Evolutionary conservation across 2,888 invertebrate species (phyloP).

Genomic region (Hypolimnas misippus): DNA sequence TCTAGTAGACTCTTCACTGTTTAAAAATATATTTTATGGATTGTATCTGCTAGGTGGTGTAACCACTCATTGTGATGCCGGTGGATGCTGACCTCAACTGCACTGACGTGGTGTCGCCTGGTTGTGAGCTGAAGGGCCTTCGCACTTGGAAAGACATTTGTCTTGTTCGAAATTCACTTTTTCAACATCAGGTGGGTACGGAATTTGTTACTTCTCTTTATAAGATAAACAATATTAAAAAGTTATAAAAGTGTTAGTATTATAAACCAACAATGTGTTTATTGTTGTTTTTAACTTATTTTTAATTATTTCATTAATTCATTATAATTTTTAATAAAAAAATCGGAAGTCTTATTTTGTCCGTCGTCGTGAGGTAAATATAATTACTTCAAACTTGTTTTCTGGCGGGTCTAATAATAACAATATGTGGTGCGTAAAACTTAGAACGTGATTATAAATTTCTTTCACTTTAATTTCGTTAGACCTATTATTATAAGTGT

Average conservation of each 20-base stretch:
- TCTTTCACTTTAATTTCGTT: no score
- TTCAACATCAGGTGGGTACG: conserved; percentile 78
- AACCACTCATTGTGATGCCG: conserved; percentile 84
- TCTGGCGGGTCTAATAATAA: no score
- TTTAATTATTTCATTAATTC: no score
- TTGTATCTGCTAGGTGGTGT: conserved; percentile 68
- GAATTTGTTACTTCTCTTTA: neutral
- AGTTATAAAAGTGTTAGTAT: no score
- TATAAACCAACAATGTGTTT: no score
- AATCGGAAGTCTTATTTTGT: neutral
- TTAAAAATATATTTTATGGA: neutral
- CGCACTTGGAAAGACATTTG: conserved; percentile 84
- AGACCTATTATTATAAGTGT: no score
- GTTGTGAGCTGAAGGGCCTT: conserved; percentile 81
- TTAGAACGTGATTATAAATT: neutral
- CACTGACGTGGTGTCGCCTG: conserved; percentile 83
- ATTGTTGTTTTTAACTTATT: no score
- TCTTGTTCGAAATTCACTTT: conserved; percentile 81
- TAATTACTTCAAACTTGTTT: no score
- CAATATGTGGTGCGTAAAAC: no score
- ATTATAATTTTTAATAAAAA: no score
- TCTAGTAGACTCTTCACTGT: no score
- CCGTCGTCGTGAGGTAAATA: neutral
- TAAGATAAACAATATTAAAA: no score
- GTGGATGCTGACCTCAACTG: conserved; percentile 83